A percentile compares a stretch with the other conserved stretches of the same genome.
phyloP scores from a whole-genome alignment of 1,140 invertebrate species.

The Apocrypta bakeri region DNA sequence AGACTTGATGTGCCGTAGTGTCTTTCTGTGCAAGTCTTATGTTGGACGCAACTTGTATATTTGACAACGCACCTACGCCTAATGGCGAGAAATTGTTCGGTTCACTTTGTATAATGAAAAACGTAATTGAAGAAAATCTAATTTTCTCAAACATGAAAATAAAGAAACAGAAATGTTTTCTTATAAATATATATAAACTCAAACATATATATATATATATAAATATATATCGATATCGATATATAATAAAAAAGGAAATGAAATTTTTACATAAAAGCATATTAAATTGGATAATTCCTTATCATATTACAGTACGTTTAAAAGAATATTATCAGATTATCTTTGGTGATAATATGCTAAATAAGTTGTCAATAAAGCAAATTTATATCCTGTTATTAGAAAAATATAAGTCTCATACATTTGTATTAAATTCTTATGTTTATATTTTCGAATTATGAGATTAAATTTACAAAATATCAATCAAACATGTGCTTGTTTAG shows the following conservation, averaged over 20 bases:
- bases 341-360: not conserved
- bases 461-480: conserved; percentile 3
- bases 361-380: conserved; percentile 2
- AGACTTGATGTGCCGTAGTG: conserved; percentile 46
- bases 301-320: conserved; percentile 1
- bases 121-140: conserved; percentile 48
- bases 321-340: not conserved
- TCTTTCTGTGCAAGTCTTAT: conserved; percentile 52
- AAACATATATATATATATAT: not conserved
- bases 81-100: conserved; percentile 37
- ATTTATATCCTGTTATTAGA: conserved; percentile 3
- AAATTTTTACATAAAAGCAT: conserved; percentile 47
- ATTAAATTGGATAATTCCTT: conserved; percentile 29
- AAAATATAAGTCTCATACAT: conserved; percentile 3
- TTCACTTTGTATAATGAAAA: conserved; percentile 51
- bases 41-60: conserved; percentile 49
- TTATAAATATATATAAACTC: conserved; percentile 26
- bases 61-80: conserved; percentile 39
- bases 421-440: conserved; percentile 3
- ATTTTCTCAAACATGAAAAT: conserved; percentile 47
- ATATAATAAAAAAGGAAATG: conserved; percentile 50
- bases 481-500: not conserved
- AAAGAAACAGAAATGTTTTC: conserved; percentile 48
- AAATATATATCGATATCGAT: conserved; percentile 44
- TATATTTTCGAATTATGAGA: conserved; percentile 3